phyloP scores from a whole-genome alignment of 2,113 vertebrate genomes.

The Cynoglossus semilaevis region DNA sequence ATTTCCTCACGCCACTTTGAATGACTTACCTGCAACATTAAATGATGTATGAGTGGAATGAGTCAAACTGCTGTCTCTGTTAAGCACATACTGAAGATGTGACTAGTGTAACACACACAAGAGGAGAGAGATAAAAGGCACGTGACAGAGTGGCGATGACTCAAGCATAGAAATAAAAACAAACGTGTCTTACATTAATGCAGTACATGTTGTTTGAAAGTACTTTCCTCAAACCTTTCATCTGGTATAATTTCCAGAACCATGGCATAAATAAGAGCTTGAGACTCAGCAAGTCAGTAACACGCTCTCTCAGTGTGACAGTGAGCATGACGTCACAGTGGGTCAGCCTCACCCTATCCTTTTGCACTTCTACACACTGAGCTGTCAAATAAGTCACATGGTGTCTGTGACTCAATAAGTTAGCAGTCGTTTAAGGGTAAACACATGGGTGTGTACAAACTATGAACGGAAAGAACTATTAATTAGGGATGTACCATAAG shows the following conservation, averaged over 20 bases:
- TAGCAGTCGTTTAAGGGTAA: not conserved
- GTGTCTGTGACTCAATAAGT: not conserved
- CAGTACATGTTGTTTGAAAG: too few relatives aligned
- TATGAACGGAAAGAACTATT: not conserved
- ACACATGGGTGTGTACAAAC: not conserved
- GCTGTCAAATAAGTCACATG: not conserved
- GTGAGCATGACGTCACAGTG: conserved; percentile 9
- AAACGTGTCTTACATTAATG: too few relatives aligned
- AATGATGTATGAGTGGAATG: conserved; percentile 19
- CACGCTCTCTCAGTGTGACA: conserved; percentile 1
- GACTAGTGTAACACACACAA: not conserved
- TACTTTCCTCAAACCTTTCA: conserved; percentile 22
- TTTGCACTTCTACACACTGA: not conserved
- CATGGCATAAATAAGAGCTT: not conserved
- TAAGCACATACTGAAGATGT: too few relatives aligned
- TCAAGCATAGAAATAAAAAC: too few relatives aligned
- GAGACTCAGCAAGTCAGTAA: conserved; percentile 24
- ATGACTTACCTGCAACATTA: conserved; percentile 2
- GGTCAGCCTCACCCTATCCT: conserved; percentile 15
- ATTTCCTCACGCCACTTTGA: conserved; percentile 24
- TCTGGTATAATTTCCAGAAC: conserved; percentile 20
- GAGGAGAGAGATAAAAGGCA: too few relatives aligned
- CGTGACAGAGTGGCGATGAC: too few relatives aligned
- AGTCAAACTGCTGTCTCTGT: too few relatives aligned
- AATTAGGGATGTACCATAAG: not conserved